Conservation (phyloP, 2,888 invertebrate species). For the Arge pagana region DNA sequence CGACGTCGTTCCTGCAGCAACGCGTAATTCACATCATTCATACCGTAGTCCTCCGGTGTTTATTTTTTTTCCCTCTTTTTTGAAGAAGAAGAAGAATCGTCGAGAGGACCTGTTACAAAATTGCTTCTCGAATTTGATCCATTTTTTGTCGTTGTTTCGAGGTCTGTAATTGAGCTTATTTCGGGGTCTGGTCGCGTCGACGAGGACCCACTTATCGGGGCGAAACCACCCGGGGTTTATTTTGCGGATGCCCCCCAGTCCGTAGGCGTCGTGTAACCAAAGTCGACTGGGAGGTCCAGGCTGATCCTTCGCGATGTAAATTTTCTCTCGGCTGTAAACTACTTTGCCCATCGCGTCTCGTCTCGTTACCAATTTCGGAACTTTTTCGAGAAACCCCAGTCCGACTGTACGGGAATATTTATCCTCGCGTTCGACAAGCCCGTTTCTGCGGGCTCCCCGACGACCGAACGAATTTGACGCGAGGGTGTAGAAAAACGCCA, state of each 20-base stretch:
- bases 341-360: neutral
- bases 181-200: constrained; percentile 12
- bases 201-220: constrained; percentile 4
- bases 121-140: constrained; percentile 4
- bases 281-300: constrained; percentile 14
- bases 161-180: constrained; percentile 15
- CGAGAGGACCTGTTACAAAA: no score
- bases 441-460: neutral
- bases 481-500: neutral
- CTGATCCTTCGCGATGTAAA: constrained; percentile 11
- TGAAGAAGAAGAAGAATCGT: no score
- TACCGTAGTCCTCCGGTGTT: no score
- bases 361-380: no score
- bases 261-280: constrained; percentile 14
- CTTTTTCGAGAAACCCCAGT: no score
- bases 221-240: constrained; percentile 10
- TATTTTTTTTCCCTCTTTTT: no score
- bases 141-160: neutral
- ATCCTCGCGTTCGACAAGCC: no score
- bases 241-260: constrained; percentile 9
- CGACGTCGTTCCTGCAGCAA: no score
- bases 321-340: constrained; percentile 1
- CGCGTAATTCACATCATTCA: no score
- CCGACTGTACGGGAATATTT: no score
- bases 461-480: no score